Conservation (phyloP, 2,113 vertebrate genomes). For the Pholis gunnellus region DNA sequence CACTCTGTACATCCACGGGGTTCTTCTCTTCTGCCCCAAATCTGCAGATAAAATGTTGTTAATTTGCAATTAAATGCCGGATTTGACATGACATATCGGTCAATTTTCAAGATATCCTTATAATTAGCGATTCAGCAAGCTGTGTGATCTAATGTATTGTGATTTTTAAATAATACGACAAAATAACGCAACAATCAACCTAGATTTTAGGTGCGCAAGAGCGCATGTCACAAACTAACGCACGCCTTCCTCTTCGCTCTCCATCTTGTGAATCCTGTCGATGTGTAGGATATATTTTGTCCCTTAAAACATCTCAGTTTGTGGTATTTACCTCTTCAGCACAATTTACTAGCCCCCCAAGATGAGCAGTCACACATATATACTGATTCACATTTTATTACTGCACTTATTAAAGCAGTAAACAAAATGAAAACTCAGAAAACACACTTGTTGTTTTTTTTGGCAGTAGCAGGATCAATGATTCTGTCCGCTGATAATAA, state of each 20-base stretch:
- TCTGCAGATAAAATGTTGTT: background rate
- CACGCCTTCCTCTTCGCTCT: slow-evolving; percentile 44
- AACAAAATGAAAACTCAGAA: slow-evolving; percentile 38
- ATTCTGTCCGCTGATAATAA: slow-evolving; percentile 21
- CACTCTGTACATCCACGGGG: background rate
- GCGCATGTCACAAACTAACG: slow-evolving; percentile 45
- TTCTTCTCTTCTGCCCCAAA: background rate
- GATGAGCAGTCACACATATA: slow-evolving; percentile 31
- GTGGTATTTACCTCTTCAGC: slow-evolving; percentile 39
- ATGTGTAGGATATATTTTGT: slow-evolving; percentile 10
- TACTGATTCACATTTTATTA: slow-evolving; percentile 27
- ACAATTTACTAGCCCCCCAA: slow-evolving; percentile 32
- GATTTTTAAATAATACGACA: background rate
- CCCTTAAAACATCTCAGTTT: slow-evolving; percentile 17
- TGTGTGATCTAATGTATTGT: background rate
- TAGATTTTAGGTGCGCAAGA: slow-evolving; percentile 18
- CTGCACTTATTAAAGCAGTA: slow-evolving; percentile 61
- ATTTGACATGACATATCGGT: background rate
- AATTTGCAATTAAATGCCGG: background rate
- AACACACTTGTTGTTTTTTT: slow-evolving; percentile 17
- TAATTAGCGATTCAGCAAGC: background rate
- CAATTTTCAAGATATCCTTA: background rate
- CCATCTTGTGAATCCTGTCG: slow-evolving; percentile 41
- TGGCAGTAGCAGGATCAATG: slow-evolving; percentile 17
- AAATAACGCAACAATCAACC: slow-evolving; percentile 3